A percentile compares a stretch with the other conserved stretches of the same genome.
phyloP scores from a whole-genome alignment of 2,888 invertebrate species.

The Parnassius smintheus region DNA sequence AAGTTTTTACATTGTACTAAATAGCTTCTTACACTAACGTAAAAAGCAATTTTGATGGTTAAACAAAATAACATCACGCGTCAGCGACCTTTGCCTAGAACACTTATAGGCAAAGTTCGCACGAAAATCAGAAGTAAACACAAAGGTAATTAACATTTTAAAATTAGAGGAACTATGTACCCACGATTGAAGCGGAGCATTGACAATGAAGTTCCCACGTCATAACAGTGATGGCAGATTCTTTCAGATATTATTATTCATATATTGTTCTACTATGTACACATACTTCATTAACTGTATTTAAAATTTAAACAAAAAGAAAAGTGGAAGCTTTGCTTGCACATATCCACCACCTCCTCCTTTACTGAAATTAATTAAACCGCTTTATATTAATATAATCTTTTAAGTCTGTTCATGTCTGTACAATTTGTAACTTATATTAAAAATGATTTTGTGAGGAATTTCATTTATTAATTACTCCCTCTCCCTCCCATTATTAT shows the following conservation, averaged over 20 bases:
- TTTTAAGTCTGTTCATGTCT: no score
- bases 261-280: constrained; percentile 27
- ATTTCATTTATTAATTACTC: no score
- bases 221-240: constrained; percentile 61
- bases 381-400: no score
- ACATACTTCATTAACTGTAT: constrained; percentile 9
- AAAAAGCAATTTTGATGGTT: background rate
- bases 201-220: constrained; percentile 66
- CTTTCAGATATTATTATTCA: constrained; percentile 37
- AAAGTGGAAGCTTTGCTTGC: background rate
- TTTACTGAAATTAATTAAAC: no score
- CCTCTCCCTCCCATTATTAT: no score
- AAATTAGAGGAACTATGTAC: constrained; percentile 54
- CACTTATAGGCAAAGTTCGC: constrained; percentile 38
- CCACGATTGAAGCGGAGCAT: constrained; percentile 49
- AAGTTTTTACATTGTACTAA: no score
- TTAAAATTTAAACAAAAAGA: background rate
- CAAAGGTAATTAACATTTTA: constrained; percentile 57
- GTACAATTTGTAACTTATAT: no score
- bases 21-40: no score
- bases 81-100: constrained; percentile 20
- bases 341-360: no score
- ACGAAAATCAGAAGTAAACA: constrained; percentile 40
- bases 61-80: constrained; percentile 28
- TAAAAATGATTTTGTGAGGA: no score